A percentile compares a stretch with the other conserved stretches of the same genome.
These are phyloP conservation scores for Narcine bancroftii DNA, from an alignment of 2,113 vertebrate genomes.

Conservation along the genomic window DNA sequence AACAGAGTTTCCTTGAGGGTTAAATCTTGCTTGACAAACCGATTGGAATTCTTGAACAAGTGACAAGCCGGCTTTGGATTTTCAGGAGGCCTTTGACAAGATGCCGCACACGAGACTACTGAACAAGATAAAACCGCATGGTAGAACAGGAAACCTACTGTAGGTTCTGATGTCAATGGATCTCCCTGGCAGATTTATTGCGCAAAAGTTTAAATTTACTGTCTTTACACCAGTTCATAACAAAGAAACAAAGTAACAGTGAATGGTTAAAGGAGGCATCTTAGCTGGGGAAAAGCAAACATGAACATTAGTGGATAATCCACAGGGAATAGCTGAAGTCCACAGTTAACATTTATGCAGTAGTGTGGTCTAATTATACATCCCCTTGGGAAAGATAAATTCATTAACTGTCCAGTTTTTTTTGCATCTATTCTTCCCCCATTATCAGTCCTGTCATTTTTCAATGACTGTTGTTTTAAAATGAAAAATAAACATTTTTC, in stretches of 20 bases:
- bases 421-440: background rate
- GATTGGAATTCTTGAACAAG: too few species aligned
- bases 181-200: background rate
- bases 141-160: too few species aligned
- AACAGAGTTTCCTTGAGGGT: too few species aligned
- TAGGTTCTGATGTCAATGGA: too few species aligned
- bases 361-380: slow-evolving; percentile 8
- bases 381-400: background rate
- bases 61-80: too few species aligned
- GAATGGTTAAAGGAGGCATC: background rate
- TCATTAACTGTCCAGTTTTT: background rate
- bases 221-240: background rate
- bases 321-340: background rate
- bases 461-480: slow-evolving; percentile 10
- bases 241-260: background rate
- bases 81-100: too few species aligned
- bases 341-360: background rate
- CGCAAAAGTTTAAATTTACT: background rate
- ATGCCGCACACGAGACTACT: too few species aligned
- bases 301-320: slow-evolving; percentile 5
- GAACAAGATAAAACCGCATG: too few species aligned
- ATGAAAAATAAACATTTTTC: background rate
- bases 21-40: too few species aligned
- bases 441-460: slow-evolving; percentile 19
- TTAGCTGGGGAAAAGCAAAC: background rate